Evolutionary conservation across 1,140 invertebrate genomes (phyloP).

Genomic region (Hylaeus volcanicus): DNA sequence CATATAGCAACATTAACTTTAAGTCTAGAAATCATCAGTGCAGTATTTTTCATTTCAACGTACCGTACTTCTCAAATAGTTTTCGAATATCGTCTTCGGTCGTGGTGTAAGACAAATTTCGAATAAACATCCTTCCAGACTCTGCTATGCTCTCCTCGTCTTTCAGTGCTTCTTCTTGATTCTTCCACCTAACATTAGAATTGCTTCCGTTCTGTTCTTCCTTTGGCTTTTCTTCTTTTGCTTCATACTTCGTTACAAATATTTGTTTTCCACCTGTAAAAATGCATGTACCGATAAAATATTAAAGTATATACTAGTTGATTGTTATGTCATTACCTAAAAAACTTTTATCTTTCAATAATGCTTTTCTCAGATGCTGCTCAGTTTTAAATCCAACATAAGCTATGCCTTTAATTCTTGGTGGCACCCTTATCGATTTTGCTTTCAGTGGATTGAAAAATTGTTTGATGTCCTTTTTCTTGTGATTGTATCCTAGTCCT

Average conservation of each 20-base stretch:
- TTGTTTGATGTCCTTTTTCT: constrained; percentile 90
- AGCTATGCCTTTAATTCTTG: constrained; percentile 90
- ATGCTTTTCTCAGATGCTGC: constrained; percentile 89
- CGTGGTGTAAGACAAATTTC: constrained; percentile 95
- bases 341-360: constrained; percentile 93
- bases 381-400: constrained; percentile 94
- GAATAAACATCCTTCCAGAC: constrained; percentile 96
- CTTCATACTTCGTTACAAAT: constrained; percentile 84
- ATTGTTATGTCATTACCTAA: constrained; percentile 81
- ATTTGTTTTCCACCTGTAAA: constrained; percentile 84
- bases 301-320: background rate
- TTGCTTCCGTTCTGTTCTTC: constrained; percentile 42
- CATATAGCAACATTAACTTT: too few species aligned
- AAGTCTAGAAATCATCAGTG: too few species aligned
- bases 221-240: constrained; percentile 75
- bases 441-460: constrained; percentile 92
- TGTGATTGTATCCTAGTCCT: constrained; percentile 86
- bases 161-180: constrained; percentile 85
- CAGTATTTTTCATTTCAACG: too few species aligned
- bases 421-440: constrained; percentile 89
- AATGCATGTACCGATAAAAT: background rate
- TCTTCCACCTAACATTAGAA: constrained; percentile 83
- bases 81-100: constrained; percentile 93
- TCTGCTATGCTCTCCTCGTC: constrained; percentile 92
- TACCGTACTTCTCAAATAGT: constrained; percentile 94